Percentiles rank a stretch among this genome's conserved stretches.
phyloP scores from a whole-genome alignment of 2,113 vertebrate genomes.

The Fulmarus glacialis region DNA sequence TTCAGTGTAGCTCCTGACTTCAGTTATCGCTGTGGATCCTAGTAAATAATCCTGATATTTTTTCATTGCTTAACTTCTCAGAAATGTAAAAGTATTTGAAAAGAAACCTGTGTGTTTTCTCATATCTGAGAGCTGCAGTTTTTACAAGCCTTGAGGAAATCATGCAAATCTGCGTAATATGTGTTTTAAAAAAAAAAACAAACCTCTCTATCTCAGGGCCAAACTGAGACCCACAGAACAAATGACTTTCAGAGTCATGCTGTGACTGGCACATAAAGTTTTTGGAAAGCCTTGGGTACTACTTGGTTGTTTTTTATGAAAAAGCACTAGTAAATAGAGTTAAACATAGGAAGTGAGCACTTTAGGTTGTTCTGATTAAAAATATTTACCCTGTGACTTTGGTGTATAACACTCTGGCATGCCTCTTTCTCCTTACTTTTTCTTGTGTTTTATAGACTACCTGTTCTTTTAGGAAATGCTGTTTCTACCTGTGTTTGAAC shows the following conservation, averaged over 20 bases:
- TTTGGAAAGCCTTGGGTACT: not conserved
- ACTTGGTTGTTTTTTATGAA: not conserved
- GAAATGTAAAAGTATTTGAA: not conserved
- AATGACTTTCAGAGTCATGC: not conserved
- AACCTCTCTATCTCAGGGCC: not conserved
- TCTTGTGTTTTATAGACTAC: not conserved
- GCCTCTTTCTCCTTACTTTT: not conserved
- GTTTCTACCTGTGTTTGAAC: not conserved
- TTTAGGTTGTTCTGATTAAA: not conserved
- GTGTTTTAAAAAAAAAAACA: not conserved
- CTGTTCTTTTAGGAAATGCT: not conserved
- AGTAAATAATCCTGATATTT: not conserved
- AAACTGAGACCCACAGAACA: not conserved
- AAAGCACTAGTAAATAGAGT: not conserved
- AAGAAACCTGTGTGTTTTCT: not conserved
- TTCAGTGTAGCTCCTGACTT: not conserved
- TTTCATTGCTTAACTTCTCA: not conserved
- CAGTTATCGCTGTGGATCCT: not conserved
- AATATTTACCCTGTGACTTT: not conserved
- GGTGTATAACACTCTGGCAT: not conserved
- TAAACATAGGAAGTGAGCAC: not conserved
- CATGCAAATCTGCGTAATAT: not conserved
- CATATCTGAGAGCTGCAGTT: not conserved
- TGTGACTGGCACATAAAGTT: not conserved
- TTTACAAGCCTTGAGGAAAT: not conserved